Conservation (phyloP, 2,888 invertebrate species). For the Deroplatys truncata region DNA sequence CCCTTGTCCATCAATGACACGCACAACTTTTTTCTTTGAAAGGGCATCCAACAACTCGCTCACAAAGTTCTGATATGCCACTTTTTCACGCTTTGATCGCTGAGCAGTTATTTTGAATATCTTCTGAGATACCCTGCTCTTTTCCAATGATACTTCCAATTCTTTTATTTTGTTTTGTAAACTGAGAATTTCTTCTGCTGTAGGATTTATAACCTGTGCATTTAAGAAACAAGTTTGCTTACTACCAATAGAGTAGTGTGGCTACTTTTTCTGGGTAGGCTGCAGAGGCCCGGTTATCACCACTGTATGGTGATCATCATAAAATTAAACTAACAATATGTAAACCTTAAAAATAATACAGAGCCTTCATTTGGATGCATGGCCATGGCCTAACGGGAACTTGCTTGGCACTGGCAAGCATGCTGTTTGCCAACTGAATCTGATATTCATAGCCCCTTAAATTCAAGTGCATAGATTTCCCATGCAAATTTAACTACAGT, state of each 20-base stretch:
- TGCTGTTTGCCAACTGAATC: too few relatives aligned
- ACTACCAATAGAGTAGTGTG: neutral
- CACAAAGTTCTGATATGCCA: slow-evolving; percentile 17
- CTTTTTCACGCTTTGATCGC: neutral
- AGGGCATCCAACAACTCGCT: neutral
- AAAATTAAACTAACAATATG: too few relatives aligned
- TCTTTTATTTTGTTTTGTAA: neutral
- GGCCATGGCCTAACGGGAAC: too few relatives aligned
- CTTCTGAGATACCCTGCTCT: slow-evolving; percentile 8
- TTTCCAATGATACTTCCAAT: neutral
- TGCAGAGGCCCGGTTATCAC: too few relatives aligned
- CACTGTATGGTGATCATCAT: too few relatives aligned
- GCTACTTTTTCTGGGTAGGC: too few relatives aligned
- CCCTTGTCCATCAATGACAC: slow-evolving; percentile 13
- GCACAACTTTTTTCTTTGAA: neutral
- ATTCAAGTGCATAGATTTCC: too few relatives aligned
- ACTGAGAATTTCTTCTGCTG: neutral
- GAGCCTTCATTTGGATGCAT: too few relatives aligned
- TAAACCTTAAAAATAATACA: too few relatives aligned
- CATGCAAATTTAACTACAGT: too few relatives aligned
- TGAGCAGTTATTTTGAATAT: neutral
- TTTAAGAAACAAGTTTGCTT: neutral
- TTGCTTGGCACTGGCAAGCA: too few relatives aligned
- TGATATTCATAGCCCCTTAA: too few relatives aligned
- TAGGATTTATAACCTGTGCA: neutral